Evolutionary conservation across 2,888 invertebrate species (phyloP).

Genomic region (Tipula unca): DNA sequence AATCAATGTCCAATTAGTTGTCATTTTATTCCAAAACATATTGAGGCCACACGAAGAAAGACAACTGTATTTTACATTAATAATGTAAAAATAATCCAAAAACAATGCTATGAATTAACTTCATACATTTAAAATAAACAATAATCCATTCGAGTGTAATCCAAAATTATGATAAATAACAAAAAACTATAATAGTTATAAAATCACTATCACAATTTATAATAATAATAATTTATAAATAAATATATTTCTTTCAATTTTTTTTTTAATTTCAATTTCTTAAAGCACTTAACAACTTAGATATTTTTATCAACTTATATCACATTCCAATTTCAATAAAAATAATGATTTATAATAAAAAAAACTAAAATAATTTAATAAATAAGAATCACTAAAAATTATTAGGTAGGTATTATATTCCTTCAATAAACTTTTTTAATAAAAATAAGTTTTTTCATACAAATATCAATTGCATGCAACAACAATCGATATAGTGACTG

Average conservation of each 20-base stretch:
- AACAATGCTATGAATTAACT: background rate
- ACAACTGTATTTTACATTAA: background rate
- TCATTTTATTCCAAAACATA: conserved; percentile 9
- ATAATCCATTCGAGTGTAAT: conserved; percentile 8
- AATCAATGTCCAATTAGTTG: conserved; percentile 14
- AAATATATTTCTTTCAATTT: background rate
- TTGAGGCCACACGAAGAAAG: background rate
- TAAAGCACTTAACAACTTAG: conserved; percentile 14
- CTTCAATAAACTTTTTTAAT: background rate
- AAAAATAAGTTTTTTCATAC: background rate
- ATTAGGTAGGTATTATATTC: background rate
- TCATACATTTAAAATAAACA: background rate
- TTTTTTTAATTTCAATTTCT: background rate
- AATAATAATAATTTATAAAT: background rate
- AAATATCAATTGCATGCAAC: conserved; percentile 16
- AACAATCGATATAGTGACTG: background rate
- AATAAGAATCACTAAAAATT: conserved; percentile 4
- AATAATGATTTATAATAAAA: background rate
- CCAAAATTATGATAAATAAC: conserved; percentile 1
- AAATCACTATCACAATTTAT: conserved; percentile 16
- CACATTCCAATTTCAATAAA: conserved; percentile 15
- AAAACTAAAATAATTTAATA: background rate
- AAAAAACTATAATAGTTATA: background rate
- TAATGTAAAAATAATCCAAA: background rate
- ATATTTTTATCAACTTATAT: background rate